Conservation (phyloP, 2,888 invertebrate genomes). For the Dione vanillae region DNA sequence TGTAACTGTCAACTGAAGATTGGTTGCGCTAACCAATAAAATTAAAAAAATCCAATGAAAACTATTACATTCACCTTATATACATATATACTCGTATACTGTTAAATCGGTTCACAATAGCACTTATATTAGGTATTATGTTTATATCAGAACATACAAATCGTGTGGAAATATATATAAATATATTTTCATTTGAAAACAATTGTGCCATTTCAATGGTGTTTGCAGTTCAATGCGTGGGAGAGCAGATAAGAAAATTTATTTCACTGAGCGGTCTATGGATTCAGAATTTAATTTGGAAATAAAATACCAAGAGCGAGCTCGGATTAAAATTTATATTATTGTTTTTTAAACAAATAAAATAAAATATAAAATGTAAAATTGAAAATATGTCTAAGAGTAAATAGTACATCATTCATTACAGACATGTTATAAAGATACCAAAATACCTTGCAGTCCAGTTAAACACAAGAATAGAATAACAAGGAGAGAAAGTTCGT, state of each 20-base stretch:
- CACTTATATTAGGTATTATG: background rate
- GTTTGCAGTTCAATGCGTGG: conserved; percentile 52
- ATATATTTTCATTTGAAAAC: conserved; percentile 41
- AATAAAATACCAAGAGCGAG: conserved; percentile 12
- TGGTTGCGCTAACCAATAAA: conserved; percentile 60
- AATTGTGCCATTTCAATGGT: conserved; percentile 37
- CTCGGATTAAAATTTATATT: conserved; percentile 9
- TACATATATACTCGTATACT: background rate
- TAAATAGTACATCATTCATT: background rate
- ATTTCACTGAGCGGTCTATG: conserved; percentile 45
- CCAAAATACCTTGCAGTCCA: background rate
- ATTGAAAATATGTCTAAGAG: too few species aligned
- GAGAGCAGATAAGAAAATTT: conserved; percentile 54
- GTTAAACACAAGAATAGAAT: background rate
- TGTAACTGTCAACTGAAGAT: conserved; percentile 62
- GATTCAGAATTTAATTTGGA: conserved; percentile 31
- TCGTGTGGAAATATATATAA: conserved; percentile 10
- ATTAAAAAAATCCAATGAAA: conserved; percentile 31
- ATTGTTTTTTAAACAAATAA: background rate
- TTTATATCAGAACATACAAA: conserved; percentile 17
- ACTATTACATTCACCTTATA: background rate
- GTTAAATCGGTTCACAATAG: background rate
- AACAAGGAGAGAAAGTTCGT: conserved; percentile 16
- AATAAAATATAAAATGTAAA: too few species aligned
- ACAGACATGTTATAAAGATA: background rate